A percentile compares a stretch with the other conserved stretches of the same genome.
Conservation (phyloP, 2,113 vertebrate genomes). For the Pygoscelis antarcticus region DNA sequence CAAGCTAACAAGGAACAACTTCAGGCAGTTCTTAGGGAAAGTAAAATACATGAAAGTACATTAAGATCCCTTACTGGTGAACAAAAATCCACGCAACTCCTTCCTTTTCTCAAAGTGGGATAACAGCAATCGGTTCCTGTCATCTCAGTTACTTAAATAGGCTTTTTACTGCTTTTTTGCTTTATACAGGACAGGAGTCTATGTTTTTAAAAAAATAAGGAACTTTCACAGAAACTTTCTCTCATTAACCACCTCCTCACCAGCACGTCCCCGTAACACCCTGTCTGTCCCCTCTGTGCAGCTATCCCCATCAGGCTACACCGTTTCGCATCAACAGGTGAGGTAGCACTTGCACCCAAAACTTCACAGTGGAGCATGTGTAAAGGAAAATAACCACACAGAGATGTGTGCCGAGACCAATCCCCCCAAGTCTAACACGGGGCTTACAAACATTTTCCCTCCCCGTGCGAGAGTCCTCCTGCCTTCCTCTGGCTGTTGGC, state of each 20-base stretch:
- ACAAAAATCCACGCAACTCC: background rate
- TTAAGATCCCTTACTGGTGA: background rate
- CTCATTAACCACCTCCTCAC: background rate
- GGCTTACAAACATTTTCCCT: background rate
- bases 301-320: background rate
- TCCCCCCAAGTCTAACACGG: rapidly evolving
- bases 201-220: background rate
- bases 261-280: background rate
- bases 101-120: background rate
- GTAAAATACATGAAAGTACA: background rate
- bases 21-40: background rate
- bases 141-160: background rate
- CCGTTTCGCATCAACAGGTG: background rate
- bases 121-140: background rate
- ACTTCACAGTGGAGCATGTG: rapidly evolving
- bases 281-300: background rate
- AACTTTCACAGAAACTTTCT: background rate
- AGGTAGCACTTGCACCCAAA: background rate
- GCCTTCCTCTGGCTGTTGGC: background rate
- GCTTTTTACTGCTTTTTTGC: background rate
- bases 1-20: background rate
- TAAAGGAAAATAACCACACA: background rate
- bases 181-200: background rate
- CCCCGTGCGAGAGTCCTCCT: background rate
- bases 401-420: rapidly evolving